Conservation (phyloP, 2,888 invertebrate genomes). For the Melanargia galathea region DNA sequence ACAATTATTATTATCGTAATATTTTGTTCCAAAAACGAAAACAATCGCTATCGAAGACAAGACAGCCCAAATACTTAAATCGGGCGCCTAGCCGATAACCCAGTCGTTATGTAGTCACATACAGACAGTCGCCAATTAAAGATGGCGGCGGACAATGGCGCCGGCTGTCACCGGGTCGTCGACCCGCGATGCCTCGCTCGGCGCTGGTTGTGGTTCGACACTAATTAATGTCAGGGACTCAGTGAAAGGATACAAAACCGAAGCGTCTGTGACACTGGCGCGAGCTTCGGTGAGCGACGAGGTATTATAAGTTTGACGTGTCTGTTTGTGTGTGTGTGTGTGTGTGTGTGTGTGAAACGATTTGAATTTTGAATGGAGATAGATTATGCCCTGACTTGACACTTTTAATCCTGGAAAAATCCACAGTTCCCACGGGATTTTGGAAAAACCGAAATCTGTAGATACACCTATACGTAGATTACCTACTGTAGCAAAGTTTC, state of each 20-base stretch:
- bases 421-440: no score
- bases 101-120: conserved; percentile 6
- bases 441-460: no score
- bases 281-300: no score
- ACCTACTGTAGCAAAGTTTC: no score
- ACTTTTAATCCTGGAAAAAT: no score
- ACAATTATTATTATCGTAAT: neutral
- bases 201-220: neutral
- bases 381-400: no score
- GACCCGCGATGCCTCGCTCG: conserved; percentile 20
- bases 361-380: no score
- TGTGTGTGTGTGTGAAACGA: no score
- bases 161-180: conserved; percentile 31
- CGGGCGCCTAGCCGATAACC: conserved; percentile 3
- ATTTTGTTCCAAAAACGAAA: no score
- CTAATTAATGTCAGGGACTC: conserved; percentile 15
- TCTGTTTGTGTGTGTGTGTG: no score
- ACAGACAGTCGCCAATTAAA: conserved; percentile 37
- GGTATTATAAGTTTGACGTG: no score
- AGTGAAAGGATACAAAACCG: neutral
- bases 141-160: conserved; percentile 39
- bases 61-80: conserved; percentile 1
- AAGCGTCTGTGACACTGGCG: neutral
- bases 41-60: neutral
- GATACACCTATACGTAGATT: no score